Base-by-base conservation (phyloP, 2,113 vertebrate genomes). In the Anguilla japonica region DNA sequence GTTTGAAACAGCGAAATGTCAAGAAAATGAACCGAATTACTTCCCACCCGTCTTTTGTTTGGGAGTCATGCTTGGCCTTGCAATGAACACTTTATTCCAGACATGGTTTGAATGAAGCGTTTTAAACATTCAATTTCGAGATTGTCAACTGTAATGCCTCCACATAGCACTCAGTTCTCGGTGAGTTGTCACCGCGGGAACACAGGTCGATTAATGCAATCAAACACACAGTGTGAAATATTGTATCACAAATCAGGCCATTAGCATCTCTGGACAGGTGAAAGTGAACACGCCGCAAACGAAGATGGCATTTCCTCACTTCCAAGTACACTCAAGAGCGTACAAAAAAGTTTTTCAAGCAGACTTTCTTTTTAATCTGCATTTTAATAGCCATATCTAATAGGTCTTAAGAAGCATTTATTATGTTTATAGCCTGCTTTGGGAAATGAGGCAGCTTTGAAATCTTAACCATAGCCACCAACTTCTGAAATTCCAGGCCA, bases 1-100 rank as follows among this genome's bases (percentile, higher is more conserved):
- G 75, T 71, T 63, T 84, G 16, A 82, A 85, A 80, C 29, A 40
- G 34, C 57, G 67, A 92, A 89, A 87, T 87, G 84, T 83, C 83
- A 83, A 90, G 41, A 87, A 67, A 14, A 87, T 46, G 18, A 15
- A 85, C 84, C 84, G 67, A 85, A 46, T 34, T 22, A 89, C 89
- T 90, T 89, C 53, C 40, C 81, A 83, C 79, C 1, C 40, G 1
- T 82, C 50, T 79, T 89, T 87, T 89, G 82, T 88, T 88, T 3
- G 75, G 8, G 53, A 79, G 79, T 89, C 90, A 83, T 46, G 88
- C 80, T 90, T 92, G 87, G 91, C 88, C 90, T 90, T 85, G 88
- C 34, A 85, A 84, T 43, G 63, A 14, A 43, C 75, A 82, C 40
- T 86, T 41, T 46, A 84, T 88, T 87, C 88, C 50, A 83, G 85